Percentiles rank a stretch among this genome's conserved stretches.
Conservation (phyloP, 2,797 vertebrate species). For the Pseudocheirus occidentalis region DNA sequence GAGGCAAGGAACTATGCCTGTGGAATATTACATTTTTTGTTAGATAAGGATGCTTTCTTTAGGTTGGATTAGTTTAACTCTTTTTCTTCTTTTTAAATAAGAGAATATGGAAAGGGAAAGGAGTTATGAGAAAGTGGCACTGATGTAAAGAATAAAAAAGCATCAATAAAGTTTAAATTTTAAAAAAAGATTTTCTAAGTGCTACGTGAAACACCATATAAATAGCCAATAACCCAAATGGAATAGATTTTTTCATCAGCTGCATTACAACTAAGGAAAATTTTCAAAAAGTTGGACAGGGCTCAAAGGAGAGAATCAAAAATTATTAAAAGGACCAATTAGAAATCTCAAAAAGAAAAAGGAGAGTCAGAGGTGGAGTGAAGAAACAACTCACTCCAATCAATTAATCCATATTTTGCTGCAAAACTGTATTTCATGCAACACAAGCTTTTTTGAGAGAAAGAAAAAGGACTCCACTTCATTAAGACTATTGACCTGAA, state of each 20-base stretch:
- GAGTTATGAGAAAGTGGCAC: background rate
- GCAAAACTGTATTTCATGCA: constrained; percentile 43
- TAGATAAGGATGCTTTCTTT: background rate
- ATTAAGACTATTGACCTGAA: constrained; percentile 63
- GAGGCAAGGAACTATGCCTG: background rate
- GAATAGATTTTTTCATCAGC: background rate
- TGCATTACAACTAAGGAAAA: background rate
- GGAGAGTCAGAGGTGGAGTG: background rate
- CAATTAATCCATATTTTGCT: constrained; percentile 1
- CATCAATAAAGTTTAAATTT: constrained; percentile 28
- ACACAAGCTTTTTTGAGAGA: constrained; percentile 14
- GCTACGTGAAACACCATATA: background rate
- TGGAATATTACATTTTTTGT: background rate
- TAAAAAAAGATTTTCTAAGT: background rate
- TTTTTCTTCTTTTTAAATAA: background rate
- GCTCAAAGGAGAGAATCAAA: background rate
- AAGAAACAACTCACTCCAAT: background rate
- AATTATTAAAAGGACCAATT: background rate
- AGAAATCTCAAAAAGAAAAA: constrained; percentile 14
- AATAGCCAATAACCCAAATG: constrained; percentile 20
- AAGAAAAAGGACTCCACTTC: background rate
- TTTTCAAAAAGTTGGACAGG: background rate
- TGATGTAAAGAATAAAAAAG: background rate
- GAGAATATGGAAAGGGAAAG: background rate
- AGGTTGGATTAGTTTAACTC: background rate